Evolutionary conservation across 2,113 vertebrate genomes (phyloP).

Genomic region (Burhinus oedicnemus): DNA sequence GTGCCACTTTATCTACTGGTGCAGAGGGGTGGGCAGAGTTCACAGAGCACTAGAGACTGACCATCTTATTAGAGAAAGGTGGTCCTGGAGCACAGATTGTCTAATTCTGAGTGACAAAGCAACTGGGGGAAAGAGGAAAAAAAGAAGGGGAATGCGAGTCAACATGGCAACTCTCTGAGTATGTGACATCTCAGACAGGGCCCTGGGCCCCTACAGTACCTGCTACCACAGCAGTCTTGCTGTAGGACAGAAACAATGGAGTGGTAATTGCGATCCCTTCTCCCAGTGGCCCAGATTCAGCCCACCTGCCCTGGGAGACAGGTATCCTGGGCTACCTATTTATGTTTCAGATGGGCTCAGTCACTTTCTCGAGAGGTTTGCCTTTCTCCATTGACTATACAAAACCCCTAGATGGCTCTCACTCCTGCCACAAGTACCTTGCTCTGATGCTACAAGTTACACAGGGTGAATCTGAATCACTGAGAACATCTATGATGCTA

Average conservation of each 20-base stretch:
- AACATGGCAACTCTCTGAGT: background rate
- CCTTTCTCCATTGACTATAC: background rate
- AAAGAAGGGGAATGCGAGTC: rapidly evolving
- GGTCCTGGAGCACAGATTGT: background rate
- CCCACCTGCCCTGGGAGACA: background rate
- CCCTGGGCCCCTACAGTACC: background rate
- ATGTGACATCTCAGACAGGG: background rate
- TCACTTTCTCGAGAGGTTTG: background rate
- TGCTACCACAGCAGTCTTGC: background rate
- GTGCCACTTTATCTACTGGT: background rate
- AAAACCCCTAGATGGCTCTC: background rate
- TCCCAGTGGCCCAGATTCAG: background rate
- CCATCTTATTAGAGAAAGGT: background rate
- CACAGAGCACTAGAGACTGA: background rate
- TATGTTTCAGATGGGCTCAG: background rate
- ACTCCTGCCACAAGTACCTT: background rate
- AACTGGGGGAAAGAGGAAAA: background rate
- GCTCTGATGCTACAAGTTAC: background rate
- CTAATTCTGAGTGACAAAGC: background rate
- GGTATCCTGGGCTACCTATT: background rate
- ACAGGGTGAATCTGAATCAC: background rate
- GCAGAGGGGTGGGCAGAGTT: background rate
- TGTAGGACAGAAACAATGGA: background rate
- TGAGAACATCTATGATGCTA: background rate
- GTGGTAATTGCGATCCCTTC: background rate